Conservation (phyloP, 2,113 vertebrate genomes). For the Hippocampus zosterae region DNA sequence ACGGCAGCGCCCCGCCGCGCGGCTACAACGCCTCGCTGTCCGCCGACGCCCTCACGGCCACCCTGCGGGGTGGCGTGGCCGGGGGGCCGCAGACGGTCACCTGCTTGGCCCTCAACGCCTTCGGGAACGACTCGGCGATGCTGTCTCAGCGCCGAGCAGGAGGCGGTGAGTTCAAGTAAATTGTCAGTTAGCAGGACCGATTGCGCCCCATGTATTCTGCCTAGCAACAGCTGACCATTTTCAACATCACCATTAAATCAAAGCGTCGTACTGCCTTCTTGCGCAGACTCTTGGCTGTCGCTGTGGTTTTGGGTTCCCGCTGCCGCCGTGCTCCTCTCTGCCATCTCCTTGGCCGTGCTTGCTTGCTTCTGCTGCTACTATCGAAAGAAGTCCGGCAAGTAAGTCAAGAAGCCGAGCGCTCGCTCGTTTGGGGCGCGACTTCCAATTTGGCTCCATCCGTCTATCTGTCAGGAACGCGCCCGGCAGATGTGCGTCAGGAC, state of each 20-base stretch:
- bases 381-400: constrained; percentile 50
- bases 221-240: too few relatives aligned
- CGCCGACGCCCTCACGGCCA: constrained; percentile 34
- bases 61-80: constrained; percentile 54
- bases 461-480: constrained; percentile 36
- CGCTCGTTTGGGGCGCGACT: too few relatives aligned
- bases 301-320: constrained; percentile 53
- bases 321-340: constrained; percentile 33
- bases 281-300: constrained; percentile 1
- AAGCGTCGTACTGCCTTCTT: constrained; percentile 6
- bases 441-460: background rate
- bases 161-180: constrained; percentile 20
- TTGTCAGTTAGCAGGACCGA: background rate
- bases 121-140: constrained; percentile 68
- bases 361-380: constrained; percentile 37
- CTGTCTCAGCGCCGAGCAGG: constrained; percentile 45
- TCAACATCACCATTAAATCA: too few relatives aligned
- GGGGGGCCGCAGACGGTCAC: constrained; percentile 36
- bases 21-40: constrained; percentile 58
- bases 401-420: constrained; percentile 14
- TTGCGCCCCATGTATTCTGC: too few relatives aligned
- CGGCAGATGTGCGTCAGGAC: constrained; percentile 23
- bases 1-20: constrained; percentile 50
- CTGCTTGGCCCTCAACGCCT: constrained; percentile 64
- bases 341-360: constrained; percentile 32